Conservation (phyloP, 2,113 vertebrate species). For the Acanthisitta chloris region DNA sequence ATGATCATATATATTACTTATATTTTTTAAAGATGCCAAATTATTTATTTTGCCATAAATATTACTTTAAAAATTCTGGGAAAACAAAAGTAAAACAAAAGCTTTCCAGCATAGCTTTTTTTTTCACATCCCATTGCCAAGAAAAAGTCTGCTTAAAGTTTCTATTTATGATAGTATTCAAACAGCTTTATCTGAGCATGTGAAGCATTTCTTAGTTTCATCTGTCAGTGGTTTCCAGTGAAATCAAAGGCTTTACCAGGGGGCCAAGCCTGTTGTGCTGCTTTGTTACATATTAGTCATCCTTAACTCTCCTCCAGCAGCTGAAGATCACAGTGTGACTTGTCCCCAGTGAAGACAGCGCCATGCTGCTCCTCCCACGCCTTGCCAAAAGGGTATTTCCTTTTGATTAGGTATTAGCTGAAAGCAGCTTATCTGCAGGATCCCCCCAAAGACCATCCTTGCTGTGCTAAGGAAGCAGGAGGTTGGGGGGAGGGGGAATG, state of each 20-base stretch:
- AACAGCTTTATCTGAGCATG: not conserved
- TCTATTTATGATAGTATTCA: not conserved
- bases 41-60: not conserved
- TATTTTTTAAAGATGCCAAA: not conserved
- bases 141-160: not conserved
- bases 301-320: not conserved
- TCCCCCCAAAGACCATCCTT: accelerated
- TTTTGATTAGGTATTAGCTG: not conserved
- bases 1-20: not conserved
- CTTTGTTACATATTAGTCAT: not conserved
- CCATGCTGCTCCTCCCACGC: not conserved
- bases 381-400: not conserved
- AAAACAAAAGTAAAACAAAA: not conserved
- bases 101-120: not conserved
- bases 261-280: not conserved
- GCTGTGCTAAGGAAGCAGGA: not conserved
- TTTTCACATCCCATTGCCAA: not conserved
- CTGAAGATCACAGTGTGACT: not conserved
- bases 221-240: not conserved
- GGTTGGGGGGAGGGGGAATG: accelerated
- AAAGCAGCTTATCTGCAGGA: not conserved
- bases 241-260: slow-evolving; percentile 29
- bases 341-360: not conserved
- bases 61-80: not conserved
- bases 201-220: not conserved